Conservation (phyloP, 2,113 vertebrate genomes). For the Elaphurus davidianus region DNA sequence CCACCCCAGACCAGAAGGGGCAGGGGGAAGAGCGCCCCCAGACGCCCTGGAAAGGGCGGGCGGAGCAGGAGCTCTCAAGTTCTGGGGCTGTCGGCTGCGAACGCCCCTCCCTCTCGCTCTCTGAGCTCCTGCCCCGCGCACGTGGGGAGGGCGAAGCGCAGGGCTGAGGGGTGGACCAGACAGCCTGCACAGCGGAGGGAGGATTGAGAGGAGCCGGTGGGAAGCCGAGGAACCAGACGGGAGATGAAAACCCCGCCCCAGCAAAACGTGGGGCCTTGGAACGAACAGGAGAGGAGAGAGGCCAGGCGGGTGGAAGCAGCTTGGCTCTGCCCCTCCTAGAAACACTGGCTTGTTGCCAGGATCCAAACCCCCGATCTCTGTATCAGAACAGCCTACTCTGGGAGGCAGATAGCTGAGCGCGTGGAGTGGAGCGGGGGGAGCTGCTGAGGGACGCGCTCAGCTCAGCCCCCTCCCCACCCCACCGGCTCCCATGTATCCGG, state of each 20-base stretch:
- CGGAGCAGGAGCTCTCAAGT: neutral
- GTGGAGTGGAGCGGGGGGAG: too few species aligned
- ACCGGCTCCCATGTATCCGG: neutral
- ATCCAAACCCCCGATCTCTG: neutral
- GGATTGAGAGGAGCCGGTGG: neutral
- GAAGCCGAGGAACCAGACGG: neutral
- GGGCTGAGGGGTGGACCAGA: neutral
- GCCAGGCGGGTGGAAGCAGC: neutral
- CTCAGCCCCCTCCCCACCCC: accelerated
- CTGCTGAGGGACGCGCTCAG: neutral
- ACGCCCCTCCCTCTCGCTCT: neutral
- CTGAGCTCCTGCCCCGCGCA: neutral
- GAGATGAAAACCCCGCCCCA: neutral
- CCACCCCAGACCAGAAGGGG: too few species aligned
- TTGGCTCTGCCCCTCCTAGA: neutral
- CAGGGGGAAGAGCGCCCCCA: neutral
- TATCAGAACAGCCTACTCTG: neutral
- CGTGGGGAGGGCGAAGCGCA: accelerated
- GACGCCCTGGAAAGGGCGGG: neutral
- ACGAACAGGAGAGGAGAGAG: neutral
- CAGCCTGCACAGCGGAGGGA: neutral
- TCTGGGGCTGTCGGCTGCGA: accelerated
- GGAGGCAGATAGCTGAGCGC: neutral
- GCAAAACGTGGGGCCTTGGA: neutral
- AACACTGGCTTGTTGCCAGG: neutral